Base-by-base conservation (phyloP, 2,888 invertebrate species). In the Callosobruchus maculatus region DNA sequence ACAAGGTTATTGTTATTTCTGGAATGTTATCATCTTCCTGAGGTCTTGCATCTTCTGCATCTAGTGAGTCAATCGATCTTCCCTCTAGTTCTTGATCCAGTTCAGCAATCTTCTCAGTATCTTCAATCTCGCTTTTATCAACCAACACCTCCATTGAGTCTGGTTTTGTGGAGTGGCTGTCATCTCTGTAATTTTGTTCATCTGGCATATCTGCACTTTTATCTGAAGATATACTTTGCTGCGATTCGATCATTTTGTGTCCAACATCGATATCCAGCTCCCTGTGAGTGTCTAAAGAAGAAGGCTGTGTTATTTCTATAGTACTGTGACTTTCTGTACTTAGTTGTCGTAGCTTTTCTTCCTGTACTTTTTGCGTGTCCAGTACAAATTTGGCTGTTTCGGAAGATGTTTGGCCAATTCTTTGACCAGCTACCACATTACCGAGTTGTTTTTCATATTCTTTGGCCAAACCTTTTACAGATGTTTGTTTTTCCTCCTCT, bases 121-220 rank as follows among this genome's bases (percentile, higher is more conserved):
- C 86, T 83, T 89, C 88, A 31, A 86, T 83, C 82, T 89, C 89
- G 78, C 88, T 88, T 82, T 89, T 89, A 77, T 89, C 89, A 13
- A 89, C 87, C 77, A 89, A 88, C 2, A 88, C 88, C 82, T 89
- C 89, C 82, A 88, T 82, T 0, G 88, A 88, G 80, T 88, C 88
- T 0, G 87, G 87, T 81, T 87, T 87, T 2, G 86, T 83, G 21
- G 86, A 82, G 49, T 77, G 74, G 67, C 81, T 83, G 68, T 84
- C 85, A 31, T 81, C 80, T 73, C 74, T 77, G 7, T 77, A 78
- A 77, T 80, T 84, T 70, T 81, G 74, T 22, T 76, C 74, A 9
- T 77, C 76, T 9, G 74, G 21, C 13, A 77, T 68, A 70, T 79
- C 77, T 9, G 72, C 76, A 71, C 78, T 80, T 72, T 79, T 80